Evolutionary conservation across 2,888 invertebrate genomes (phyloP), one percentile per base, ranked within the genome.

Genomic region (Phorcus lineatus): DNA sequence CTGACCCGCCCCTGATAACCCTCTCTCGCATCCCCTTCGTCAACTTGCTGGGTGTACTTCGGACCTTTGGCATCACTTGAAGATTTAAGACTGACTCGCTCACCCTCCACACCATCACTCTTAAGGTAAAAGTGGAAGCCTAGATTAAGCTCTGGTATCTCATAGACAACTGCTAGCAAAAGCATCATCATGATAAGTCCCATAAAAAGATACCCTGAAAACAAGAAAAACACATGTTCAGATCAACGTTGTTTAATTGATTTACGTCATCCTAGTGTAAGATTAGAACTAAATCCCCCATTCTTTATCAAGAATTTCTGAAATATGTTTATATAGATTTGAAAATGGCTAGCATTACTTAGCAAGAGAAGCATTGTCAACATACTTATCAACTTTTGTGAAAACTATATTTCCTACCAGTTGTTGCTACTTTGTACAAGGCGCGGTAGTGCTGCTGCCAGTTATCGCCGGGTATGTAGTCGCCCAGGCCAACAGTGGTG

Each of bases 111-210:
- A 54, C 93, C 93, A 83, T 95, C 94, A 76, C 94, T 94, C 86
- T 93, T 93, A 84, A 96, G 94, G 75, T 96, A 95, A 93, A 97
- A 97, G 66, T 96, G 95, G 82, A 96, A 95, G 86, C 96, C 96
- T 81, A 97, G 94, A 93, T 97, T 97, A 88, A 97, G 94, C 94
- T 97, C 96, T 4, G 97, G 97, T 87, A 97, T 96, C 92, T 97
- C 97, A 94, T 97, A 97, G 94, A 97, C 96, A 36, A 97, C 96
- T 1, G 96, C 96, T 90, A 97, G 94, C 17, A 96, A 95, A 87
- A 97, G 94, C 96, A 97, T 96, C 94, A 97, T 95, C 93, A 96
- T 96, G 22, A 96, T 96, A 83, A 97, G 95, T 52, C 97, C 97
- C 90, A 95, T 90, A 89, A 97, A 94, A n/a, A 97, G 94, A 93